phyloP scores from a whole-genome alignment of 2,113 vertebrate genomes.

The Bambusicola thoracicus region DNA sequence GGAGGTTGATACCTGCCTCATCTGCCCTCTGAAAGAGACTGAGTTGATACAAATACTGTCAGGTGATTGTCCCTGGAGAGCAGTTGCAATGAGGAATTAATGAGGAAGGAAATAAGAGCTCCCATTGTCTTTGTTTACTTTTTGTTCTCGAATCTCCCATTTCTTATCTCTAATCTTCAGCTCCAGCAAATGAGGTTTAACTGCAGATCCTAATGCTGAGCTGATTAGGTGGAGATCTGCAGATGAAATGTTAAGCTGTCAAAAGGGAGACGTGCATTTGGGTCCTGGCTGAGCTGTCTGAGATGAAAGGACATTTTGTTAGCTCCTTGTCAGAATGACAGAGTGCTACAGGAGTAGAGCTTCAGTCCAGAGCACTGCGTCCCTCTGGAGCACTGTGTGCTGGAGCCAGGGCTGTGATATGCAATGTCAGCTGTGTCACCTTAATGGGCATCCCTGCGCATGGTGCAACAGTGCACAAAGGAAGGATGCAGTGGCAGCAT shows the following conservation, averaged over 20 bases:
- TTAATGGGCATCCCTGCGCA: accelerated
- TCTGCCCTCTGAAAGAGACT: neutral
- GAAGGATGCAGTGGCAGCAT: neutral
- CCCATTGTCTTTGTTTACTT: neutral
- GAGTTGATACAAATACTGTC: neutral
- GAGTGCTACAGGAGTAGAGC: accelerated
- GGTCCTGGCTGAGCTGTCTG: accelerated
- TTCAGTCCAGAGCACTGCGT: accelerated
- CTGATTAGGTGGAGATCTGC: neutral
- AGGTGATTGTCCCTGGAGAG: neutral
- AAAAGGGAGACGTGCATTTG: neutral
- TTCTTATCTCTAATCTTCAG: slow-evolving; percentile 6
- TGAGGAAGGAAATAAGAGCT: neutral
- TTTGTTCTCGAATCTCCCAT: neutral
- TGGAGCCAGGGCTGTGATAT: neutral
- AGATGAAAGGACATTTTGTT: neutral
- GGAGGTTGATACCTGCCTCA: neutral
- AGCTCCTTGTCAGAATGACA: neutral
- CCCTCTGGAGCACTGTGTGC: neutral
- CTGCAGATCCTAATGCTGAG: neutral
- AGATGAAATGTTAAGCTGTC: neutral
- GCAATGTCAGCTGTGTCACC: neutral
- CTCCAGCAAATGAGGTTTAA: neutral
- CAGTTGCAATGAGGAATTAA: neutral
- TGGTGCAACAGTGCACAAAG: accelerated